phyloP scores from a whole-genome alignment of 2,797 vertebrate species.

The Tragelaphus eurycerus region DNA sequence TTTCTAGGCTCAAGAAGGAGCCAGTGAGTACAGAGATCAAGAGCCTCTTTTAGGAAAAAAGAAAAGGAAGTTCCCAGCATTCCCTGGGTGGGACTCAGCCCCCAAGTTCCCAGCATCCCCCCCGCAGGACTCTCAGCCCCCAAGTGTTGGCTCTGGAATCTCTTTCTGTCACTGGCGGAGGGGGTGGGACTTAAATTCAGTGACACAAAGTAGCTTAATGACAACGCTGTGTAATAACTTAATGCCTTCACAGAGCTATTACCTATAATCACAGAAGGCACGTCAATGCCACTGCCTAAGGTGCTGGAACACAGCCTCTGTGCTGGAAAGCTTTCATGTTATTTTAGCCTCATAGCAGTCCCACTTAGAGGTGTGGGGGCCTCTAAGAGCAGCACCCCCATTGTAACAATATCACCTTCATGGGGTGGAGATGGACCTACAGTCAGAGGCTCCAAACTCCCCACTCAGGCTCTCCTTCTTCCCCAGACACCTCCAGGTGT shows the following conservation, averaged over 20 bases:
- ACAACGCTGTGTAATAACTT: background rate
- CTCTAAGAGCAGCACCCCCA: background rate
- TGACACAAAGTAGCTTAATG: background rate
- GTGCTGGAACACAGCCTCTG: background rate
- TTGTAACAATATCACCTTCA: background rate
- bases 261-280: background rate
- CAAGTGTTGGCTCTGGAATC: background rate
- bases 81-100: too few relatives aligned
- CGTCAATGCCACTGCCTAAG: background rate
- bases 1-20: conserved; percentile 8
- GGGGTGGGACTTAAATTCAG: background rate
- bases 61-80: background rate
- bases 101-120: background rate
- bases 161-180: background rate
- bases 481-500: background rate
- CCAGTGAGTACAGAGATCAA: background rate
- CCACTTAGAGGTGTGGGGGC: background rate
- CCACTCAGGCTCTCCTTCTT: background rate
- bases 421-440: background rate
- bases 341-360: background rate
- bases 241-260: background rate
- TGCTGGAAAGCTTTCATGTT: background rate
- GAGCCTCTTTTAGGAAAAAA: background rate
- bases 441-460: background rate
- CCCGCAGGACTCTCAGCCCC: background rate